Evolutionary conservation across 2,113 vertebrate species (phyloP), one percentile per base, ranked within the genome.

Genomic region (Petromus typicus): DNA sequence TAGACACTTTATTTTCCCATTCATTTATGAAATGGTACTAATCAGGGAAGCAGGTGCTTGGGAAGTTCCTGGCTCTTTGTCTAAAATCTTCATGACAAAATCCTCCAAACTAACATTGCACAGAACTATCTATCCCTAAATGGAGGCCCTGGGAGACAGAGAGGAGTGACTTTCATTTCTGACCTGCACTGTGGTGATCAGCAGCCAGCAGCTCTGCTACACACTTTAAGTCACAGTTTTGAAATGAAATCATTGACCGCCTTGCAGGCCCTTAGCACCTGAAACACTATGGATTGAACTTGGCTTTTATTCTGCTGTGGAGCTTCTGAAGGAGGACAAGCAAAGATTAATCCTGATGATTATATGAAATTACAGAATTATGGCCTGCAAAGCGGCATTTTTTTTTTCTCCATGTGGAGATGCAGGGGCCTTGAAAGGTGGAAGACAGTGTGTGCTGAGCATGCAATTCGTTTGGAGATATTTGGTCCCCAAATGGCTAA

Each of bases 401-500:
- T 79, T 22, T 63, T 34, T 75, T n/a, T 90, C 92, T 87, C 79
- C 37, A 82, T 40, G 32, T 51, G 37, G 34, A 61, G 43, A 75
- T 56, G 5, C 0, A 83, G 45, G 32, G 57, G 34, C 75, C 86
- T 88, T 10, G 20, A 85, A 83, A 84, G 40, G 32, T 57, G 12
- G 32, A 48, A 97, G 61, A 57, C 30, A 66, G 45, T 37, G 3
- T 89, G 93, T 93, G 7, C 69, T 69, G 71, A 96, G 18, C 82
- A 66, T n/a, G 32, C 0, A 51, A 32, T 79, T 86, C 54, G 13
- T 76, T 76, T 80, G 66, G 94, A 23, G 34, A 97, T 79, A 14
- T 80, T 95, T 51, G 71, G 37, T 48, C 94, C 32, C 88, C 59
- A 97, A 85, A 3, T 92, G 87, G 66, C 75, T 91, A 89, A 95